Evolutionary conservation across 1,140 invertebrate genomes (phyloP).

Genomic region (Archivesica marissinica): DNA sequence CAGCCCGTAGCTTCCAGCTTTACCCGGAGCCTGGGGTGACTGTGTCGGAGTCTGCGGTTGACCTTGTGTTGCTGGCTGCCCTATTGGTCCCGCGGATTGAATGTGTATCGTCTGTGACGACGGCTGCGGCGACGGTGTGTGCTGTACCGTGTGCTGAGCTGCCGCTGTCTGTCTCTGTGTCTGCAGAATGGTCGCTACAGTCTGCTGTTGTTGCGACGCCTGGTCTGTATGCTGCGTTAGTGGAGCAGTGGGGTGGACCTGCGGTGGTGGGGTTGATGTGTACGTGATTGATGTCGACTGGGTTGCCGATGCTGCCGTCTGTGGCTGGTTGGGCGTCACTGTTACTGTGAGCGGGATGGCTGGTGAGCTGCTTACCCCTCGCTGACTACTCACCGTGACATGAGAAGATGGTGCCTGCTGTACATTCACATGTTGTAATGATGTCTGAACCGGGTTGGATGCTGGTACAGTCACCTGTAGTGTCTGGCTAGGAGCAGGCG

Average conservation of each 20-base stretch:
- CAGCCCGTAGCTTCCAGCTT: constrained; percentile 37
- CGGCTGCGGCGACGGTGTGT: constrained; percentile 27
- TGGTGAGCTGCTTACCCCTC: constrained; percentile 12
- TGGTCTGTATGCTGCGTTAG: constrained; percentile 50
- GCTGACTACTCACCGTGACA: constrained; percentile 37
- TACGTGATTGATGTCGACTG: constrained; percentile 62
- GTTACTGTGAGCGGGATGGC: constrained; percentile 61
- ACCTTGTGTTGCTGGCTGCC: neutral
- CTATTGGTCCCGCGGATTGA: constrained; percentile 29
- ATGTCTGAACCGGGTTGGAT: constrained; percentile 23
- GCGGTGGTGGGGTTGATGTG: constrained; percentile 35
- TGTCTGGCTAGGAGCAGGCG: constrained; percentile 21
- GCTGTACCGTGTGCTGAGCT: constrained; percentile 36
- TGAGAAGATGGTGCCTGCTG: constrained; percentile 56
- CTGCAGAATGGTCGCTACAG: constrained; percentile 63
- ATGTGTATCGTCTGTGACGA: constrained; percentile 48
- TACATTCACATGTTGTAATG: constrained; percentile 38
- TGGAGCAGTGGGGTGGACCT: constrained; percentile 49
- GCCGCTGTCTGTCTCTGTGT: constrained; percentile 46
- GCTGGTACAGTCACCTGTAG: constrained; percentile 42
- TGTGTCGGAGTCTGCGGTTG: neutral
- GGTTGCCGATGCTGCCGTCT: neutral
- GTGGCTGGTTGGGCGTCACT: constrained; percentile 51
- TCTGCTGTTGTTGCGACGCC: constrained; percentile 23
- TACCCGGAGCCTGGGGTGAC: constrained; percentile 48